Evolutionary conservation across 2,888 invertebrate species (phyloP).

Genomic region (Margaritifera margaritifera): DNA sequence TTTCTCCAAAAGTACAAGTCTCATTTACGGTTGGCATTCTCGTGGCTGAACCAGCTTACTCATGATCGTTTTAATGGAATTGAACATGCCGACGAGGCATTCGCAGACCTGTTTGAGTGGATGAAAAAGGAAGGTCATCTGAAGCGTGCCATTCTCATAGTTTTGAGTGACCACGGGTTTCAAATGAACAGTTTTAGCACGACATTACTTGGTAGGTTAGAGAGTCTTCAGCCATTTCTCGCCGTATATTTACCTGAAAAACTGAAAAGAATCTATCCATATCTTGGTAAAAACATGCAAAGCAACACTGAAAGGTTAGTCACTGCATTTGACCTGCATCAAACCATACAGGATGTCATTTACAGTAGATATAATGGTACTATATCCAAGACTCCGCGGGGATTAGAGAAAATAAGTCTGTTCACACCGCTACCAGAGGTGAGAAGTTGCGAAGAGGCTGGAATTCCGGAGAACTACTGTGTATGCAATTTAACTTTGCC

Average conservation of each 20-base stretch:
- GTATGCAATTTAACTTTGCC: slow-evolving; percentile 83
- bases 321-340: slow-evolving; percentile 87
- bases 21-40: slow-evolving; percentile 84
- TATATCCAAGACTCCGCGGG: slow-evolving; percentile 1
- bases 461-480: slow-evolving; percentile 88
- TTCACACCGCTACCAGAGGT: slow-evolving; percentile 82
- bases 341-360: slow-evolving; percentile 82
- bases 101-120: slow-evolving; percentile 77
- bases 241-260: slow-evolving; percentile 82
- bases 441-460: slow-evolving; percentile 84
- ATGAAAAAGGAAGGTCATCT: slow-evolving; percentile 62
- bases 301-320: slow-evolving; percentile 81
- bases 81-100: slow-evolving; percentile 82
- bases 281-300: slow-evolving; percentile 79
- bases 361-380: slow-evolving; percentile 16
- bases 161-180: slow-evolving; percentile 88
- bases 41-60: slow-evolving; percentile 87
- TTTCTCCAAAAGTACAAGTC: slow-evolving; percentile 78
- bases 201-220: slow-evolving; percentile 84
- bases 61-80: too few species aligned
- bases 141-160: slow-evolving; percentile 52
- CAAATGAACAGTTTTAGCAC: slow-evolving; percentile 18
- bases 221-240: slow-evolving; percentile 88
- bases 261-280: slow-evolving; percentile 79
- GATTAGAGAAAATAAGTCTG: slow-evolving; percentile 76